These are phyloP conservation scores for Parnassius apollo DNA, from an alignment of 2,888 invertebrate genomes.

Conservation along the genomic window DNA sequence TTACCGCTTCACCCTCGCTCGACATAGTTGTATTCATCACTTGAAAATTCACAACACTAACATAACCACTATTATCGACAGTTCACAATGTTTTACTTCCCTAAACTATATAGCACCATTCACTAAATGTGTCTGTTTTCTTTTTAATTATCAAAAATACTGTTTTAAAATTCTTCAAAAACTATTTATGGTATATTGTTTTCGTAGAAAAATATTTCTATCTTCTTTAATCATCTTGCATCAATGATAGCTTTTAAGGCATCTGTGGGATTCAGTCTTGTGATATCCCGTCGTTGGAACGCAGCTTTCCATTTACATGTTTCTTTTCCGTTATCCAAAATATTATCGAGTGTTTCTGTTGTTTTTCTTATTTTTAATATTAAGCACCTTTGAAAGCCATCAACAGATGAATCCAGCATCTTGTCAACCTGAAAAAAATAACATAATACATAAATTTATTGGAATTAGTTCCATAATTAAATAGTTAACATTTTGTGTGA, in stretches of 20 bases:
- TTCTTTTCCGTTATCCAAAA: slow-evolving; percentile 36
- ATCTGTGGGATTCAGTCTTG: slow-evolving; percentile 63
- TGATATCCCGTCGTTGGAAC: slow-evolving; percentile 31
- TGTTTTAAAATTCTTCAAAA: slow-evolving; percentile 48
- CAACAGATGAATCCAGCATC: slow-evolving; percentile 58
- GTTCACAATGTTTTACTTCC: slow-evolving; percentile 51
- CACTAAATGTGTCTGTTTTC: slow-evolving; percentile 33
- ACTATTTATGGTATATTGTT: slow-evolving; percentile 50
- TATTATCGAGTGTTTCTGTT: slow-evolving; percentile 7
- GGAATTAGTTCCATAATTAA: slow-evolving; percentile 24
- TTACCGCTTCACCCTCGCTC: slow-evolving; percentile 71
- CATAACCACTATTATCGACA: slow-evolving; percentile 57
- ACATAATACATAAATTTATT: slow-evolving; percentile 26
- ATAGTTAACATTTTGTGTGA: slow-evolving; percentile 11
- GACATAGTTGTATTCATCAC: slow-evolving; percentile 62
- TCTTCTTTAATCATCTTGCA: slow-evolving; percentile 57
- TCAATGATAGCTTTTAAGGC: slow-evolving; percentile 66
- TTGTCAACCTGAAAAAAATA: slow-evolving; percentile 64
- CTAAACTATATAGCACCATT: slow-evolving; percentile 63
- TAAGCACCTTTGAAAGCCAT: slow-evolving; percentile 38
- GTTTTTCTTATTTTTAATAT: slow-evolving; percentile 29
- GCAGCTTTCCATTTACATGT: slow-evolving; percentile 44
- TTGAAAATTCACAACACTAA: slow-evolving; percentile 39
- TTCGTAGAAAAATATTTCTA: slow-evolving; percentile 48
- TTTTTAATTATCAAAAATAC: slow-evolving; percentile 54